Evolutionary conservation across 2,888 invertebrate genomes (phyloP), one percentile per base, ranked within the genome.

Genomic region (Morpho deidamia): DNA sequence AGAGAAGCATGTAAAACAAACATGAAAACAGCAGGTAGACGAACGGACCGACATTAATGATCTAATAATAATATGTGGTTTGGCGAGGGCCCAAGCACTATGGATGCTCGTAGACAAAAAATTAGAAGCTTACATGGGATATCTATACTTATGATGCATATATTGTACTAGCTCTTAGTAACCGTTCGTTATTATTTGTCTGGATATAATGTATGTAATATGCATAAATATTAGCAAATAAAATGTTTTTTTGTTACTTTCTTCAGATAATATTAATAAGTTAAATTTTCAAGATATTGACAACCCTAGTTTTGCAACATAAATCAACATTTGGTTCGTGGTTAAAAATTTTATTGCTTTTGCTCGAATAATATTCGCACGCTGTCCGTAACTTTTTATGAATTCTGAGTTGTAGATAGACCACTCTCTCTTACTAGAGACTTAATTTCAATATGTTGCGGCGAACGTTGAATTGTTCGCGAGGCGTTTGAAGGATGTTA

Each of bases 61-160:
- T 81, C 87, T 87, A 87, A 84, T 85, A 83, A 86, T 87, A 87
- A 78, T 72, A 73, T 63, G 64, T 61, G 70, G 74, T 73, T 84
- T 87, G 87, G 87, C 86, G 69, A 68, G 60, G 68, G 64, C 77
- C 87, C 84, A 78, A 73, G 64, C 11, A 41, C 60, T 72, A 74
- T 71, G 72, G 73, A 71, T 74, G 74, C 66, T 65, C 63, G 65
- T 68, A 62, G 69, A 73, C 71, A 71, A 73, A 67, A 61, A 61
- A 56, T 63, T 55, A 61, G 61, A 58, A 43, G 33, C 40, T 12
- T 10, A 34, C 33, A 12, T 5, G 23, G 23, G 23, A 23, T 23
- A 2, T n/a, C n/a, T 23, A 23, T 23, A 23, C 23, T 23, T 23
- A 3, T 23, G 23, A 23, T 23, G 23, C 23, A 23, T 23, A 2